A percentile compares a stretch with the other conserved stretches of the same genome.
Evolutionary conservation across 2,797 vertebrate species (phyloP).

Genomic region (Gymnoscopelus microlampas): DNA sequence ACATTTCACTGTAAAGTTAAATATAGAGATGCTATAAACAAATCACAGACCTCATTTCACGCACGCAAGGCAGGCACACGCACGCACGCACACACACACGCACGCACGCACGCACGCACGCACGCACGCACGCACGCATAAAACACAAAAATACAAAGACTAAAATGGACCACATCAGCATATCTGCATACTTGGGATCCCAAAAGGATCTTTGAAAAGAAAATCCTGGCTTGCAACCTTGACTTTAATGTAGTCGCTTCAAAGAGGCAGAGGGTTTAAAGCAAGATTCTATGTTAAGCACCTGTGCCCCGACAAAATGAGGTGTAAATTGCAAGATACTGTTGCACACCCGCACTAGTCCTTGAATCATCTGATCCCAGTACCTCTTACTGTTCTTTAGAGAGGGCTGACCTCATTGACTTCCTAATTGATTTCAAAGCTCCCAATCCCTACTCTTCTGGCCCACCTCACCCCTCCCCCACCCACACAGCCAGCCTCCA

Average conservation of each 20-base stretch:
- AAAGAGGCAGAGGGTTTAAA: too few relatives aligned
- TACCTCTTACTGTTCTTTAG: slow-evolving; percentile 32
- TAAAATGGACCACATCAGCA: slow-evolving; percentile 19
- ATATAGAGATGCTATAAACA: too few relatives aligned
- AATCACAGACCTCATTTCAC: too few relatives aligned
- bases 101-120: slow-evolving; percentile 7
- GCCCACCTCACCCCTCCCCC: slow-evolving; percentile 19
- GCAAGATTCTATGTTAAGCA: too few relatives aligned
- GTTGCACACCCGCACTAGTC: slow-evolving; percentile 23
- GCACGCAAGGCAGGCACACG: background rate
- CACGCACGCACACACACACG: slow-evolving; percentile 3
- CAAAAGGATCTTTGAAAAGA: slow-evolving; percentile 29
- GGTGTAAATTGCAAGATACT: slow-evolving; percentile 5
- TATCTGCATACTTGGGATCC: slow-evolving; percentile 19
- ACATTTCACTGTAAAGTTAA: too few relatives aligned
- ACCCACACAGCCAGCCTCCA: slow-evolving; percentile 21
- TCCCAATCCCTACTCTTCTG: slow-evolving; percentile 23
- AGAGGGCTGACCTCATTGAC: slow-evolving; percentile 39
- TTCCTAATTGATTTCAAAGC: slow-evolving; percentile 50
- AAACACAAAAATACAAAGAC: slow-evolving; percentile 30
- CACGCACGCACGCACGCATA: background rate
- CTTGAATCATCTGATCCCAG: slow-evolving; percentile 21
- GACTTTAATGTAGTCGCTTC: slow-evolving; percentile 34
- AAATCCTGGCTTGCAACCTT: slow-evolving; percentile 30
- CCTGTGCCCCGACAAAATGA: slow-evolving; percentile 31